phyloP scores from a whole-genome alignment of 2,888 invertebrate species.

The Neuroscelio doddi region DNA sequence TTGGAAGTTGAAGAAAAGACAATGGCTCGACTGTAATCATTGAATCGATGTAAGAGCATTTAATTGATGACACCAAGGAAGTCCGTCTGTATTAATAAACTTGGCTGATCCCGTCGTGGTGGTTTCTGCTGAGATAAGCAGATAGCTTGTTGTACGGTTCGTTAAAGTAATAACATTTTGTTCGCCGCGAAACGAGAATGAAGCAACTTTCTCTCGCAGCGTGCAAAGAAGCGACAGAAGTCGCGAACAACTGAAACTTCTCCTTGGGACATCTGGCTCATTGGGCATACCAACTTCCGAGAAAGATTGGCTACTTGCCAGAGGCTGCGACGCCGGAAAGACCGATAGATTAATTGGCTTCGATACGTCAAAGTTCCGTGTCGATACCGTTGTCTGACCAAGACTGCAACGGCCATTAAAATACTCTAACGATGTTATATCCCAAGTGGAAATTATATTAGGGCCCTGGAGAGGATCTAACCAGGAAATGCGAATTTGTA shows the following conservation, averaged over 20 bases:
- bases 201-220: slow-evolving; percentile 19
- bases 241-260: slow-evolving; percentile 32
- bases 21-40: slow-evolving; percentile 17
- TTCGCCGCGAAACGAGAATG: slow-evolving; percentile 8
- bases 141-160: slow-evolving; percentile 13
- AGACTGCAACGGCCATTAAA: background rate
- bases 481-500: too few species aligned
- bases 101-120: slow-evolving; percentile 7
- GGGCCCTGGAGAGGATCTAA: too few species aligned
- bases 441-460: too few species aligned
- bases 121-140: slow-evolving; percentile 9
- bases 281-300: slow-evolving; percentile 43
- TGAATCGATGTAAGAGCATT: slow-evolving; percentile 18
- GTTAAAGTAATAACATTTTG: slow-evolving; percentile 23
- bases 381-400: slow-evolving; percentile 21
- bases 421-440: slow-evolving; percentile 2
- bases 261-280: slow-evolving; percentile 45
- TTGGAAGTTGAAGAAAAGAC: slow-evolving; percentile 16
- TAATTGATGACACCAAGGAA: slow-evolving; percentile 14
- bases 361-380: slow-evolving; percentile 50
- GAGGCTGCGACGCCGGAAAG: slow-evolving; percentile 41
- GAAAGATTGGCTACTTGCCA: slow-evolving; percentile 55
- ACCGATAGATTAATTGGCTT: slow-evolving; percentile 60
- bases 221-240: too few species aligned
- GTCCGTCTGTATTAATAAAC: slow-evolving; percentile 22